Evolutionary conservation across 1,140 invertebrate genomes (phyloP), one percentile per base, ranked within the genome.

Genomic region (Aphidius gifuensis): DNA sequence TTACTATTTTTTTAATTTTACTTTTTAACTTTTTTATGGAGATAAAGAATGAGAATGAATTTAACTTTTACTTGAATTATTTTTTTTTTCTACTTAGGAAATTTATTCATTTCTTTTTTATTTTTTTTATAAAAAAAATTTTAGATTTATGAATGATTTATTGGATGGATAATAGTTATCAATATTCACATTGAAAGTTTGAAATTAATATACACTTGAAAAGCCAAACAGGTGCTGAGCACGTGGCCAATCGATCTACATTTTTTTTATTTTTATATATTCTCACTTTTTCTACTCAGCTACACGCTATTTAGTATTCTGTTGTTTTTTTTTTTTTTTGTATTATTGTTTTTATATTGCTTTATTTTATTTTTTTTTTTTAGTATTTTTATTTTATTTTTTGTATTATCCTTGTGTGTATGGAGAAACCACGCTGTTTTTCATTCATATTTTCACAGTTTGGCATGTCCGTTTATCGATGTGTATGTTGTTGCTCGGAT

Each of bases 371-470:
- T 16, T 8, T 40, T 44, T 42, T 44, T 9, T 32, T 55, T 51
- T 32, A 9, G n/a, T n/a, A 23, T 42, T 49, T 51, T 39, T 40
- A 60, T 54, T 58, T 32, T 55, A 42, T 66, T 66, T 65, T 66
- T 54, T 63, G 43, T 64, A 66, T 68, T 71, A 73, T 74, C 58
- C 64, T 68, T 66, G 71, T 70, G 70, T 73, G 70, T 61, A 53
- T 67, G 65, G 53, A 55, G 39, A 55, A 55, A 55, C 72, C 68
- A 69, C 75, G 71, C 75, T 73, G 71, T 79, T 81, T 79, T 81
- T 80, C 79, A 81, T 81, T 80, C 79, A 81, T 81, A 81, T 80
- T 80, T 81, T 73, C 75, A 79, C 73, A 72, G 69, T 64, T 70
- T 46, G 54, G 23, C 58, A 66, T 68, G 68, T 66, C 66, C 73